phyloP scores from a whole-genome alignment of 2,797 vertebrate genomes.

The Gymnothorax reevesii region DNA sequence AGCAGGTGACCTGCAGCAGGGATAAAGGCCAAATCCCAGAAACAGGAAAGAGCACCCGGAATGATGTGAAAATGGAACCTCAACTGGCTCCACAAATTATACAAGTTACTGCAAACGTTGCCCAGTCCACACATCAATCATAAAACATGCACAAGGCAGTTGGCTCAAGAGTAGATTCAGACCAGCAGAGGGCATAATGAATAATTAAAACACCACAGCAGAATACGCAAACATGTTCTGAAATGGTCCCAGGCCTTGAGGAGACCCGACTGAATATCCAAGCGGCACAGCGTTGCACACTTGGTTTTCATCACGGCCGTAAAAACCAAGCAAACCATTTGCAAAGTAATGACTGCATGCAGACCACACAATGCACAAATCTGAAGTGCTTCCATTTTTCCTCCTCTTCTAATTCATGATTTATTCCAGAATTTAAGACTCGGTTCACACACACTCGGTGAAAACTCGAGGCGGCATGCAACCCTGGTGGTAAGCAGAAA shows the following conservation, averaged over 20 bases:
- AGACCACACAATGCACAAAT: not conserved
- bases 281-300: not conserved
- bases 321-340: not conserved
- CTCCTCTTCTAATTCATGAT: slow-evolving; percentile 1
- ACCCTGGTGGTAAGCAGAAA: not conserved
- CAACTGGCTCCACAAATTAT: slow-evolving; percentile 48
- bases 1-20: not conserved
- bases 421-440: not conserved
- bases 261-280: not conserved
- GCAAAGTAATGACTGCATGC: not conserved
- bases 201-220: slow-evolving; percentile 9
- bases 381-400: not conserved
- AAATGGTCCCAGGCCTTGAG: slow-evolving; percentile 10
- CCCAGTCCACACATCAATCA: slow-evolving; percentile 55
- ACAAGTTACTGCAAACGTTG: slow-evolving; percentile 39
- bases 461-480: not conserved
- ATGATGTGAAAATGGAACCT: slow-evolving; percentile 45
- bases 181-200: slow-evolving; percentile 24
- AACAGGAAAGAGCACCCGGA: slow-evolving; percentile 38
- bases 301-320: not conserved
- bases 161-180: slow-evolving; percentile 21
- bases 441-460: not conserved
- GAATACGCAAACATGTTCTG: slow-evolving; percentile 26
- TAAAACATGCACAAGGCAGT: slow-evolving; percentile 44
- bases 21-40: too few relatives aligned